Percentiles rank a stretch among this genome's conserved stretches.
Evolutionary conservation across 2,113 vertebrate species (phyloP).

Genomic region (Neoarius graeffei): DNA sequence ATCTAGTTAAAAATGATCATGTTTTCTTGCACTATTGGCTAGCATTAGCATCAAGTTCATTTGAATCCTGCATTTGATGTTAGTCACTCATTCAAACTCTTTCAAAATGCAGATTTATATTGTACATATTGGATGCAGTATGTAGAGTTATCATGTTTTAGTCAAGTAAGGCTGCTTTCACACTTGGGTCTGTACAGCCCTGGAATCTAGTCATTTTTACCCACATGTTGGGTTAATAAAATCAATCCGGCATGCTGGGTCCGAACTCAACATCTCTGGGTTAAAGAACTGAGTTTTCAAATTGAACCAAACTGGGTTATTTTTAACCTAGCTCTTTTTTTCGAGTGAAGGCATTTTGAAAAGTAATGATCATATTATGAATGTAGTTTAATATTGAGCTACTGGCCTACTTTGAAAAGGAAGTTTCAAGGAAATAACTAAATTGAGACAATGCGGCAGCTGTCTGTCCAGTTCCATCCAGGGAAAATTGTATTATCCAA

Average conservation of each 20-base stretch:
- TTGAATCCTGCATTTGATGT: neutral
- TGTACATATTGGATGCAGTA: neutral
- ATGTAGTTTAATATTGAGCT: neutral
- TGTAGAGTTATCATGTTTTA: neutral
- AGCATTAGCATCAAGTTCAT: neutral
- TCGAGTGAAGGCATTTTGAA: neutral
- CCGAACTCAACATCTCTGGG: neutral
- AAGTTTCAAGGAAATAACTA: neutral
- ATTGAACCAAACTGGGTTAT: neutral
- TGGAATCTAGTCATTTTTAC: too few relatives aligned
- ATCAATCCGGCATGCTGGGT: neutral
- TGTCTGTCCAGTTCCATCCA: neutral
- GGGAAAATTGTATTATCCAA: neutral
- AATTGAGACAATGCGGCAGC: neutral
- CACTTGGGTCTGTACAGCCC: neutral
- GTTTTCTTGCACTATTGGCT: neutral
- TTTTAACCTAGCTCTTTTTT: neutral
- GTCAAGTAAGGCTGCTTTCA: neutral
- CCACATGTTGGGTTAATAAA: neutral
- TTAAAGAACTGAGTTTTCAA: neutral
- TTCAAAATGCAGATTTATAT: neutral
- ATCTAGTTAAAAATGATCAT: neutral
- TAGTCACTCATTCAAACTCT: neutral
- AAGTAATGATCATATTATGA: neutral
- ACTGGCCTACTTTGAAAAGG: neutral